Conservation (phyloP, 2,113 vertebrate genomes). For the Bagarius yarrelli region DNA sequence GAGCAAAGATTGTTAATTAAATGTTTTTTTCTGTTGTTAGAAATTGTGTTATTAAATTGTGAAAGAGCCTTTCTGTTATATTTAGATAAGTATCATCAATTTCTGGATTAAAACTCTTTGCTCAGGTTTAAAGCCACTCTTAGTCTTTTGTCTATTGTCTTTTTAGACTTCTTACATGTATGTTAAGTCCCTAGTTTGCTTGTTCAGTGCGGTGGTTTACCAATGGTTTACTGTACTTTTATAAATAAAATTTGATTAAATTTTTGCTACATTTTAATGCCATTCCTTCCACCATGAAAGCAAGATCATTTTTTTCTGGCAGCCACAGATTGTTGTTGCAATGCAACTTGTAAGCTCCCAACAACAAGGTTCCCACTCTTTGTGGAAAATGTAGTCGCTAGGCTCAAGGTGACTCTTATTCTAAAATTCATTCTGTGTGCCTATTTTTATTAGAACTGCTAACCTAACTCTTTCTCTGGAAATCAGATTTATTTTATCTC, state of each 20-base stretch:
- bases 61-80: too few relatives aligned
- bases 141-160: too few relatives aligned
- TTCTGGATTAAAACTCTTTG: too few relatives aligned
- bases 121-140: too few relatives aligned
- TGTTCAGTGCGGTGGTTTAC: too few relatives aligned
- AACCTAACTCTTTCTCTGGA: slow-evolving; percentile 2
- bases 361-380: not conserved
- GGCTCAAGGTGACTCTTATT: not conserved
- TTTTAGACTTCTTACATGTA: too few relatives aligned
- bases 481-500: not conserved
- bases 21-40: too few relatives aligned
- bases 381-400: not conserved
- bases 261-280: not conserved
- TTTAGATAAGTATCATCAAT: too few relatives aligned
- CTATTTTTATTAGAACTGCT: slow-evolving; percentile 3
- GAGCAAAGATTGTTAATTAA: too few relatives aligned
- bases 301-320: not conserved
- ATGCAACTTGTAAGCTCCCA: not conserved
- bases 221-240: too few relatives aligned
- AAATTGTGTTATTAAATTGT: too few relatives aligned
- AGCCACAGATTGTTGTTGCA: not conserved
- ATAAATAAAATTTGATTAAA: not conserved
- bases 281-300: not conserved
- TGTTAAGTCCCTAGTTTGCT: too few relatives aligned
- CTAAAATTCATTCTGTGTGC: not conserved